Evolutionary conservation across 2,888 invertebrate genomes (phyloP).

Genomic region (Clusia tigrina): DNA sequence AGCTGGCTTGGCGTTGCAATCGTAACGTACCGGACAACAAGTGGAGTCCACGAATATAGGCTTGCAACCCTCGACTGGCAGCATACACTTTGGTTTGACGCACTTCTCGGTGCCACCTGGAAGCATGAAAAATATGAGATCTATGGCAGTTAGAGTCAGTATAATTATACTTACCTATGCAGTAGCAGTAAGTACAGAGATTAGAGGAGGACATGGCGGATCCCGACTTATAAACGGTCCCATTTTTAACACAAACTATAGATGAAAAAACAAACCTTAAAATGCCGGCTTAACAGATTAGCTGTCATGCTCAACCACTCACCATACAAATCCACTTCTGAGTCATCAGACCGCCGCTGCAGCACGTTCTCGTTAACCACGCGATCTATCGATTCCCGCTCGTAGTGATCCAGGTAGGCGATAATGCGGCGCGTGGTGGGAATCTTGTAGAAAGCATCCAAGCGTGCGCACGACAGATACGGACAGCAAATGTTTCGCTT

Average conservation of each 20-base stretch:
- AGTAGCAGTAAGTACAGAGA: slow-evolving; percentile 89
- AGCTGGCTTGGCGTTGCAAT: slow-evolving; percentile 67
- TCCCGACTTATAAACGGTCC: slow-evolving; percentile 61
- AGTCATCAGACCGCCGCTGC: slow-evolving; percentile 60
- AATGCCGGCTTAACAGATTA: not conserved
- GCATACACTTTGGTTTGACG: slow-evolving; percentile 80
- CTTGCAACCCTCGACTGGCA: slow-evolving; percentile 73
- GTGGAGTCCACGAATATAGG: slow-evolving; percentile 64
- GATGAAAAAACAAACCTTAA: slow-evolving; percentile 15
- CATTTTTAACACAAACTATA: slow-evolving; percentile 60
- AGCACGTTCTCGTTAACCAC: slow-evolving; percentile 61
- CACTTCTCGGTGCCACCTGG: slow-evolving; percentile 73
- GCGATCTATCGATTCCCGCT: slow-evolving; percentile 61
- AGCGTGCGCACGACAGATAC: slow-evolving; percentile 78
- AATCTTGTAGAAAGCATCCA: slow-evolving; percentile 57
- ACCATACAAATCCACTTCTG: slow-evolving; percentile 57
- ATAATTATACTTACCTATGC: slow-evolving; percentile 66
- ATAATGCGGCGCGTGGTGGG: slow-evolving; percentile 59
- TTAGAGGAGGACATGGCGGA: slow-evolving; percentile 83
- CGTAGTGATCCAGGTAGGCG: slow-evolving; percentile 60
- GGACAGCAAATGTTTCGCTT: slow-evolving; percentile 78
- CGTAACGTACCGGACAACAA: slow-evolving; percentile 85
- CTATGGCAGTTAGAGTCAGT: too few relatives aligned
- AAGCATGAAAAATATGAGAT: slow-evolving; percentile 8
- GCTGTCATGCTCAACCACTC: slow-evolving; percentile 34